Evolutionary conservation across 1,140 invertebrate species (phyloP), one percentile per base, ranked within the genome.

Genomic region (Euura saliciscinereae): DNA sequence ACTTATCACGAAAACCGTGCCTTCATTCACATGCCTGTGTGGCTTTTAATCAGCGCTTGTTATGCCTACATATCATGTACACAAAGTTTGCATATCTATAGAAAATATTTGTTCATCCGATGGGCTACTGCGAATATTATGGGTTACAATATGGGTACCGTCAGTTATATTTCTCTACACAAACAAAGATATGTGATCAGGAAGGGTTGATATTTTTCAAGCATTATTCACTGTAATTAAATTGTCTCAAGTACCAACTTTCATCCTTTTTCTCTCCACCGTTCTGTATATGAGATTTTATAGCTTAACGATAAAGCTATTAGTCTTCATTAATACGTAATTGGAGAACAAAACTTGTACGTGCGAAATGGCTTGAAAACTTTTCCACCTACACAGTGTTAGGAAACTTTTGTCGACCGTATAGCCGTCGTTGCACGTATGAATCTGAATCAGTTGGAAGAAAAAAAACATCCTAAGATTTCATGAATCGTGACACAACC

Each of bases 271-370:
- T 59, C 3, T 4, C 10, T 59, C 51, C 51, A n/a, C 51, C 6
- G 51, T 28, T 28, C 28, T 28, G 28, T 28, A 28, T n/a, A 59
- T 4, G 51, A n/a, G 51, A 59, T 6, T 11, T 51, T 59, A 59
- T 83, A 78, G 81, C 77, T 78, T 66, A 72, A 69, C 78, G 76
- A 79, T 80, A 80, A 82, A 82, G 79, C 80, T 81, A 78, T 83
- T 82, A 83, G 80, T 81, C 81, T 81, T 79, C 80, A 82, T 83
- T 82, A 83, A 83, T 83, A 80, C 76, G 73, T 79, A 80, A 83
- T 82, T 80, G 82, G 73, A 70, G 76, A 70, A 79, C 79, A 76
- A 82, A 82, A 82, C 75, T 82, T 83, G 78, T 46, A 76, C 70
- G 65, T 70, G 72, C 44, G 74, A 76, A 75, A 76, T 45, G 70